Percentiles rank a stretch among this genome's conserved stretches.
These are phyloP conservation scores for Cephalopterus ornatus DNA, from an alignment of 2,113 vertebrate species.

Conservation along the genomic window DNA sequence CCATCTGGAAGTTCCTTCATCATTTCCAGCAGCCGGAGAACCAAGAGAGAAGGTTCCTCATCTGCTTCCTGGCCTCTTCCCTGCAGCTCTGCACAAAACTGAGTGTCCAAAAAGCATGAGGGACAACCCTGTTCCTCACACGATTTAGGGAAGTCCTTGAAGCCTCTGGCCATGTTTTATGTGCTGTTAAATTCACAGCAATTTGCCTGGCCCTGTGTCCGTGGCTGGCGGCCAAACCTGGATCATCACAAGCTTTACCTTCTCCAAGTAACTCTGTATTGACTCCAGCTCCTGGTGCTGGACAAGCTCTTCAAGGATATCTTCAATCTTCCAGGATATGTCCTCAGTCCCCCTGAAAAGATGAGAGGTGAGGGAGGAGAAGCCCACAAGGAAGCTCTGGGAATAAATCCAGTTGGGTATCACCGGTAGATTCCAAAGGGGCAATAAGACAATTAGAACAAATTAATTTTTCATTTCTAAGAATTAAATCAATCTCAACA, in stretches of 20 bases:
- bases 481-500: background rate
- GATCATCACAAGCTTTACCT: constrained; percentile 50
- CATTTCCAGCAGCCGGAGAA: background rate
- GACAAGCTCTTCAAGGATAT: constrained; percentile 65
- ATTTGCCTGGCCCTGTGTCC: background rate
- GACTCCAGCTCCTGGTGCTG: background rate
- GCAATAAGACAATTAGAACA: accelerated
- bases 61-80: background rate
- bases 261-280: constrained; percentile 56
- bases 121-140: background rate
- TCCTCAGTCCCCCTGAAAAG: constrained; percentile 52
- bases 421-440: background rate
- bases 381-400: background rate
- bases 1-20: background rate
- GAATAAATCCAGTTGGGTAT: background rate
- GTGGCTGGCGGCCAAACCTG: accelerated
- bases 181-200: background rate
- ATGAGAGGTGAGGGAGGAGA: background rate
- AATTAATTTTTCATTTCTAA: accelerated
- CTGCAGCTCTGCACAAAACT: background rate
- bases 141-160: background rate
- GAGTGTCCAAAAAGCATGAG: background rate
- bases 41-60: background rate
- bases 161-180: background rate
- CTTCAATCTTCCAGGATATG: constrained; percentile 2